These are phyloP conservation scores for Pantherophis guttatus DNA, from an alignment of 2,113 vertebrate species.

Conservation along the genomic window DNA sequence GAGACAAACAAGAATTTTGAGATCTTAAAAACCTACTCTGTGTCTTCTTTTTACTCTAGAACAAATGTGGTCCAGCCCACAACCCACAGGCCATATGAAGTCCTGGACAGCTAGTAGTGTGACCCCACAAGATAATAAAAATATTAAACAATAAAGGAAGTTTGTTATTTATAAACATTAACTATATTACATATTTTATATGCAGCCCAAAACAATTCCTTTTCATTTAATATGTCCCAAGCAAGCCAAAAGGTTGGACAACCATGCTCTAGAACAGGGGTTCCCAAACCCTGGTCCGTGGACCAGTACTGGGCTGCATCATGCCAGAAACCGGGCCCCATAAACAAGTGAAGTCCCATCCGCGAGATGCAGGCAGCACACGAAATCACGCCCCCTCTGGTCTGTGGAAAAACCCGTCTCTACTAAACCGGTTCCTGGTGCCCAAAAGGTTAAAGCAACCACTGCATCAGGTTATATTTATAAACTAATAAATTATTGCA, in stretches of 20 bases:
- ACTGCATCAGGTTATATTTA: neutral
- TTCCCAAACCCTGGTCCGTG: no score
- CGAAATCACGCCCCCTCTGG: no score
- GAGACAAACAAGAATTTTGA: neutral
- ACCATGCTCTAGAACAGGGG: neutral
- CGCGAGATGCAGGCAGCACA: no score
- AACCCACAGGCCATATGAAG: neutral
- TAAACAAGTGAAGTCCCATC: no score
- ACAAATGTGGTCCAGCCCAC: neutral
- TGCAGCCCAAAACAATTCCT: neutral
- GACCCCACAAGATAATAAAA: neutral
- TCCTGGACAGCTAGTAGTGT: neutral
- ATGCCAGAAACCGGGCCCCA: fast-evolving
- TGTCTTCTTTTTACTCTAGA: neutral
- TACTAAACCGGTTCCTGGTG: no score
- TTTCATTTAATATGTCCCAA: neutral
- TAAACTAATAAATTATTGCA: neutral
- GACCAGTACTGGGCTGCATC: no score
- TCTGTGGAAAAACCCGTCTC: no score
- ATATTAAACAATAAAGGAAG: neutral
- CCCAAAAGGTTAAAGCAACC: neutral
- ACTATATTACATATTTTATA: neutral
- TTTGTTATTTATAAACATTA: neutral
- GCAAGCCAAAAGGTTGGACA: neutral
- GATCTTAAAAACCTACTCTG: neutral